These are phyloP conservation scores for Ormyrus labotus DNA, from an alignment of 2,888 invertebrate species.

Conservation along the genomic window DNA sequence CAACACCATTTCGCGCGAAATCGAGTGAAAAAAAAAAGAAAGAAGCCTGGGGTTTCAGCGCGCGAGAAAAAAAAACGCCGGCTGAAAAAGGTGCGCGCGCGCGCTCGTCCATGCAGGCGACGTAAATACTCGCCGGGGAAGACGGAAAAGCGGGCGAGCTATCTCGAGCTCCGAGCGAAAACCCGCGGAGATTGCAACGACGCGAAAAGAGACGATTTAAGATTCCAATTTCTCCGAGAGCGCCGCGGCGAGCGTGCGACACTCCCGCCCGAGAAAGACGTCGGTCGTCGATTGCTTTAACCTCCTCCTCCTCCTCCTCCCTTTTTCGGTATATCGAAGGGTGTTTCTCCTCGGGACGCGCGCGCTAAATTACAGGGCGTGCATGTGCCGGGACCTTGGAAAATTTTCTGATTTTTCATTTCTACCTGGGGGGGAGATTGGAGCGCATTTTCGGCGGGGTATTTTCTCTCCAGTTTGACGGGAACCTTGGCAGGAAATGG, in stretches of 20 bases:
- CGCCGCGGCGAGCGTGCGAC: conserved; percentile 8
- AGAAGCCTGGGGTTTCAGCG: background rate
- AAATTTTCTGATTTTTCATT: too few relatives aligned
- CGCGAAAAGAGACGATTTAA: conserved; percentile 67
- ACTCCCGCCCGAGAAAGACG: conserved; percentile 21
- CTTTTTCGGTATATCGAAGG: background rate
- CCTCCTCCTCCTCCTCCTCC: conserved; percentile 13
- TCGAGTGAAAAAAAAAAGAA: background rate
- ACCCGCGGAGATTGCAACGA: conserved; percentile 37
- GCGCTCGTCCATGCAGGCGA: background rate
- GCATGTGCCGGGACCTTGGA: too few relatives aligned
- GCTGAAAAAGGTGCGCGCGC: background rate
- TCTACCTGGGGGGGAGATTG: too few relatives aligned
- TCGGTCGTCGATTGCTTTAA: conserved; percentile 50
- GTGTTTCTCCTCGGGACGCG: too few relatives aligned
- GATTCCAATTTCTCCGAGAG: conserved; percentile 70
- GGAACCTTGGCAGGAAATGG: too few relatives aligned
- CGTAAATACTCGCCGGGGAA: background rate
- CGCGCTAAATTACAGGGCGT: too few relatives aligned
- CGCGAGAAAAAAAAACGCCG: too few relatives aligned
- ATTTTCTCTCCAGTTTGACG: too few relatives aligned
- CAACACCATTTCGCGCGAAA: background rate
- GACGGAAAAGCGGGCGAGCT: conserved; percentile 8
- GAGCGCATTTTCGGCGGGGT: too few relatives aligned
- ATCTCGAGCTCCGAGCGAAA: conserved; percentile 40